Conservation (phyloP, 1,140 invertebrate genomes). For the Caenorhabditis remanei region DNA sequence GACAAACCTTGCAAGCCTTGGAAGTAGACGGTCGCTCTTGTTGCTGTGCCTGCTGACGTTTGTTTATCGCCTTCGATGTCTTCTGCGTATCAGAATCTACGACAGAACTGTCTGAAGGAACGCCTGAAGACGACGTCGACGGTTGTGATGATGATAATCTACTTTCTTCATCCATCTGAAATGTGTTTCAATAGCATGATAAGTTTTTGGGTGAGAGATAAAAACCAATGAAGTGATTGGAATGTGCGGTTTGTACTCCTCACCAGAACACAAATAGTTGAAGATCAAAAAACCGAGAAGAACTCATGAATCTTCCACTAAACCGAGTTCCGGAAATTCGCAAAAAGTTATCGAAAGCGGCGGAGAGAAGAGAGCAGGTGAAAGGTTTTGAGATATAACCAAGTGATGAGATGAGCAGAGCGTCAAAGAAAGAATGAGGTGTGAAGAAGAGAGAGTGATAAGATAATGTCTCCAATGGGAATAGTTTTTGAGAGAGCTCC, state of each 20-base stretch:
- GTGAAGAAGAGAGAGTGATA: constrained; percentile 41
- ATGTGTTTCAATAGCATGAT: neutral
- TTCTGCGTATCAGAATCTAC: neutral
- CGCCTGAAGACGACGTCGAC: neutral
- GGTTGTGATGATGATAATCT: constrained; percentile 45
- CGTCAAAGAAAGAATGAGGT: constrained; percentile 1
- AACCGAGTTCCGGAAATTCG: neutral
- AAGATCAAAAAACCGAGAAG: neutral
- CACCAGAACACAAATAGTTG: neutral
- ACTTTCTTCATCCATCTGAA: constrained; percentile 38
- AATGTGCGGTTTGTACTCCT: neutral
- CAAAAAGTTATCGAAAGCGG: neutral
- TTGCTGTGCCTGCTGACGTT: neutral
- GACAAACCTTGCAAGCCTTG: neutral
- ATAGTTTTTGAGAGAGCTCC: constrained; percentile 17
- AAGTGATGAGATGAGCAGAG: neutral
- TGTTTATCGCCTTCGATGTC: neutral
- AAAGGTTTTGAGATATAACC: neutral
- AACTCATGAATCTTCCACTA: neutral
- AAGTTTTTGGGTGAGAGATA: too few relatives aligned
- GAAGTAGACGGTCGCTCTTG: constrained; percentile 22
- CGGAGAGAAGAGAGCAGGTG: neutral
- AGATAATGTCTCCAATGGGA: neutral
- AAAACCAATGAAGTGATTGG: neutral
- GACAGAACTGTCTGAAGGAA: neutral